Base-by-base conservation (phyloP, 2,888 invertebrate species). In the Chromoteleia sp. region DNA sequence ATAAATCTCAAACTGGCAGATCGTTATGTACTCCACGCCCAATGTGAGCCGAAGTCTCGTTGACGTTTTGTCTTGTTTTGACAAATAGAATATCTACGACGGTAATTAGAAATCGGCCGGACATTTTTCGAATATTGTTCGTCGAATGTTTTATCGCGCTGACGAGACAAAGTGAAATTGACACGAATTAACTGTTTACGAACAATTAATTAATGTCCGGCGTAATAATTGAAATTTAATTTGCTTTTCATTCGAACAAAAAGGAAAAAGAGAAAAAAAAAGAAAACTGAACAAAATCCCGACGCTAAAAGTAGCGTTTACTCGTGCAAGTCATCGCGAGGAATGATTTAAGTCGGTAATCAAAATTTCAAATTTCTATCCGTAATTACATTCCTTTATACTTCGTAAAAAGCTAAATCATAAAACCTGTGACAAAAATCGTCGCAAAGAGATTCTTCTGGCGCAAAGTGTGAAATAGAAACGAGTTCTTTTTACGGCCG, bases 1-100 rank as follows among this genome's bases (percentile, higher is more conserved):
- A 85, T 87, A 85, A 87, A 84, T 87, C 87, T 87, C 85, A 6
- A 81, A 73, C 82, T 74, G 82, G 78, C 70, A 74, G 82, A 84
- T 83, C 81, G 78, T 83, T 78, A 79, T 59, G 68, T 81, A 71
- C 77, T 73, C 79, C 71, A 78, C 80, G 48, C 56, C 63, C 70
- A 68, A 75, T 19, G 77, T 36, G 78, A 71, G 83, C 68, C 83
- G 81, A 80, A 78, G 79, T 19, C 81, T 78, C 45, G 82, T 83
- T 70, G 80, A 84, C 75, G 82, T 50, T 80, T 76, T 68, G 68
- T 54, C 61, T 76, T 54, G 54, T 68, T 76, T 54, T 19, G 45
- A 36, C 67, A 52, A 68, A 76, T 52, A 61, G 59, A 71, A 48
- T 70, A 41, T 52, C 12, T 8, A 8, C 12, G 36, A 19, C 12